These are phyloP conservation scores for Typhlomys cinereus DNA, from an alignment of 2,113 vertebrate species.

Conservation along the genomic window DNA sequence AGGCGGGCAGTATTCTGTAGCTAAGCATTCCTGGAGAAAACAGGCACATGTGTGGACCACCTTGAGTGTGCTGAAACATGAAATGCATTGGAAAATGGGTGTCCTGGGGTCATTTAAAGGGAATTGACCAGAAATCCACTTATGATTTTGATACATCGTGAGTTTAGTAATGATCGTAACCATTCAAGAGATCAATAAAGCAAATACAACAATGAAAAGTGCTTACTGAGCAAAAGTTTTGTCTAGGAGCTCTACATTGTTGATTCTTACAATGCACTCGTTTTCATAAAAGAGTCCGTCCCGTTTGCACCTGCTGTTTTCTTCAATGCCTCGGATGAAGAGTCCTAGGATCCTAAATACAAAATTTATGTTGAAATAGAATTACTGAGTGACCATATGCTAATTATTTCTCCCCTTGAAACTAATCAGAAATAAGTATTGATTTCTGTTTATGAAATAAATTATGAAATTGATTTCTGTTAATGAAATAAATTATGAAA, in stretches of 20 bases:
- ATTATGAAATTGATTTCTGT: conserved; percentile 16
- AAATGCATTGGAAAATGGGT: conserved; percentile 30
- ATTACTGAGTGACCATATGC: conserved; percentile 33
- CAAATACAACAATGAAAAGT: conserved; percentile 47
- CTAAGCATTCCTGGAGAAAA: neutral
- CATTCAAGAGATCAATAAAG: conserved; percentile 41
- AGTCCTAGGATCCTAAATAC: conserved; percentile 91
- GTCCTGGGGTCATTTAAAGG: conserved; percentile 36
- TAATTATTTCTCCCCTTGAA: conserved; percentile 36
- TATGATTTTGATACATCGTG: conserved; percentile 26
- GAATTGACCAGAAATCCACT: conserved; percentile 36
- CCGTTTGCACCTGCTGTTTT: conserved; percentile 93
- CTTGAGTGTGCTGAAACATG: neutral
- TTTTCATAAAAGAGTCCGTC: conserved; percentile 94
- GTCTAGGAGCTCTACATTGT: conserved; percentile 92
- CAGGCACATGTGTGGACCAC: conserved; percentile 11
- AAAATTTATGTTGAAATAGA: conserved; percentile 45
- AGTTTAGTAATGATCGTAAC: conserved; percentile 56
- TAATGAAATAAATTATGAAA: conserved; percentile 38
- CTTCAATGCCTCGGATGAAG: conserved; percentile 94
- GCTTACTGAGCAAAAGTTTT: conserved; percentile 97
- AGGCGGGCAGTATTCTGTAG: neutral
- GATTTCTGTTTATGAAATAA: conserved; percentile 55
- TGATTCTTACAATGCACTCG: conserved; percentile 96
- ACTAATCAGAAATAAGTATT: conserved; percentile 56